Conservation (phyloP, 2,888 invertebrate genomes). For the Cheilosia soror region DNA sequence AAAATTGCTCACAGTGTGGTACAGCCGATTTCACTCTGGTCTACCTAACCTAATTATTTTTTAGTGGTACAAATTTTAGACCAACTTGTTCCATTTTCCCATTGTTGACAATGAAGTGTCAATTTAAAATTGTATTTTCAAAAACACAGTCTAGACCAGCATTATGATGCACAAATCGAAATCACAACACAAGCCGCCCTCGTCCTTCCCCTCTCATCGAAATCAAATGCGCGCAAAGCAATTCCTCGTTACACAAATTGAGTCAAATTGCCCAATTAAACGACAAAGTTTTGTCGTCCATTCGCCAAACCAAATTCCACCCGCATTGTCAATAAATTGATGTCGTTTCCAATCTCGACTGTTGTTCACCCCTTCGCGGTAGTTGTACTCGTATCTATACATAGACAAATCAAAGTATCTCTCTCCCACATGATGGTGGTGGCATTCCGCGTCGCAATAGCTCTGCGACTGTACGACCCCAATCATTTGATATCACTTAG, state of each 20-base stretch:
- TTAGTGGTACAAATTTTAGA: too few relatives aligned
- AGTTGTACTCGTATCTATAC: not conserved
- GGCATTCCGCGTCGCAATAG: constrained; percentile 14
- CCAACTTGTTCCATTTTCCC: too few relatives aligned
- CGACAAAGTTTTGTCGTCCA: constrained; percentile 46
- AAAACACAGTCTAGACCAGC: too few relatives aligned
- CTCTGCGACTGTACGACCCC: constrained; percentile 46
- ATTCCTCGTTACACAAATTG: constrained; percentile 61
- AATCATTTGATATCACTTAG: constrained; percentile 60
- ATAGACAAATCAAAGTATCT: constrained; percentile 54
- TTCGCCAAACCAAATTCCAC: constrained; percentile 60
- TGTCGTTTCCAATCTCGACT: constrained; percentile 62
- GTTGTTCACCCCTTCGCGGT: constrained; percentile 57
- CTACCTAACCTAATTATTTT: too few relatives aligned
- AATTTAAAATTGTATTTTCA: too few relatives aligned
- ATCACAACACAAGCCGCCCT: too few relatives aligned
- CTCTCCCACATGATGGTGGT: constrained; percentile 47
- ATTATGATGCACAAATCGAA: too few relatives aligned
- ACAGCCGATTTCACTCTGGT: too few relatives aligned
- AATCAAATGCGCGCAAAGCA: constrained; percentile 60
- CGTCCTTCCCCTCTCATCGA: not conserved
- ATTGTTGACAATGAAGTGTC: too few relatives aligned
- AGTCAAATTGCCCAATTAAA: constrained; percentile 73
- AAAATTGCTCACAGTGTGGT: too few relatives aligned
- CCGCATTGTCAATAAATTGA: constrained; percentile 66